phyloP scores from a whole-genome alignment of 2,888 invertebrate species.

The Eupithecia subfuscata region DNA sequence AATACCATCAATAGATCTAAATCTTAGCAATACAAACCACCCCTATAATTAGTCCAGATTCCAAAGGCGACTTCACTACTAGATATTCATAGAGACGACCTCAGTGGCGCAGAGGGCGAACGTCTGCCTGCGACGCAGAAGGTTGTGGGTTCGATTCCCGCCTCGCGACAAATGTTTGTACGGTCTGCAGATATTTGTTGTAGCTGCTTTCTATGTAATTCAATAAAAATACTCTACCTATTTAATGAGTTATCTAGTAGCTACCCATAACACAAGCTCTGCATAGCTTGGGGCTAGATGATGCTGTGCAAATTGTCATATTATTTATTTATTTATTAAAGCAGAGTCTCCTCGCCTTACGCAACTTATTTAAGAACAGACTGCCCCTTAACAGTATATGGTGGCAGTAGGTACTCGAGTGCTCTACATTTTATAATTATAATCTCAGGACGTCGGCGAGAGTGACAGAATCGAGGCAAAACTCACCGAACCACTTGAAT shows the following conservation, averaged over 20 bases:
- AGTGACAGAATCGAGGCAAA: slow-evolving; percentile 38
- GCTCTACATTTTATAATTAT: slow-evolving; percentile 52
- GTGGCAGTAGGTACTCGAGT: slow-evolving; percentile 18
- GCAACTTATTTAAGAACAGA: slow-evolving; percentile 26
- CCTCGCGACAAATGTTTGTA: neutral
- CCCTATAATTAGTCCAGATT: neutral
- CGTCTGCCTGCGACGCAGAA: neutral
- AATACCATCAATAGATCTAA: neutral
- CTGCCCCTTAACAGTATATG: slow-evolving; percentile 35
- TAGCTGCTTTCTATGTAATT: neutral
- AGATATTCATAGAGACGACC: neutral
- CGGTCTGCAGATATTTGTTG: neutral
- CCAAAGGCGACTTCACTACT: neutral
- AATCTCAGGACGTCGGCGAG: slow-evolving; percentile 43
- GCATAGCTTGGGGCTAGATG: neutral
- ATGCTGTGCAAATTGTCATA: neutral
- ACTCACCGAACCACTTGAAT: slow-evolving; percentile 35
- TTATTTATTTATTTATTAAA: neutral
- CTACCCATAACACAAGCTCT: neutral
- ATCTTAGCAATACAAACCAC: neutral
- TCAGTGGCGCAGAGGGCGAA: neutral
- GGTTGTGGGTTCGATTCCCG: neutral
- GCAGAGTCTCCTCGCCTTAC: slow-evolving; percentile 14
- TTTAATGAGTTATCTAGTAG: neutral
- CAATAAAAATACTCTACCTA: neutral